Evolutionary conservation across 2,113 vertebrate species (phyloP).

Genomic region (Chroicocephalus ridibundus): DNA sequence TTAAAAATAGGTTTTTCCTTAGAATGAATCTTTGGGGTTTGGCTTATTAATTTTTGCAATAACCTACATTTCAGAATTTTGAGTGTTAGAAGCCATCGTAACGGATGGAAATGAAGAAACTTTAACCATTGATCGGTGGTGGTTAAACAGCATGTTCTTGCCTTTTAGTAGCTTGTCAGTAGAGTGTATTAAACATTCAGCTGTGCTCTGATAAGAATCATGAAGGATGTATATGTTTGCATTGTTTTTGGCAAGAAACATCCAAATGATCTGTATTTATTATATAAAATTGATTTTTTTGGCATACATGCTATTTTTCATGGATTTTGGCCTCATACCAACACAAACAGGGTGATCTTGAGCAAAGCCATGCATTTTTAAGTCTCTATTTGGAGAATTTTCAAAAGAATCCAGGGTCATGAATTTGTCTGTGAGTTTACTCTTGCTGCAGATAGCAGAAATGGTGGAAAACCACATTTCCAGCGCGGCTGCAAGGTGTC

Average conservation of each 20-base stretch:
- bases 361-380: slow-evolving; percentile 56
- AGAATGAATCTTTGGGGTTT: neutral
- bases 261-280: slow-evolving; percentile 59
- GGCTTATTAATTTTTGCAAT: neutral
- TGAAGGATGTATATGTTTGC: slow-evolving; percentile 66
- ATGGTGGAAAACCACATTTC: neutral
- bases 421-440: slow-evolving; percentile 24
- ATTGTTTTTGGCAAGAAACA: slow-evolving; percentile 67
- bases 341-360: slow-evolving; percentile 63
- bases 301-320: slow-evolving; percentile 51
- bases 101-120: neutral
- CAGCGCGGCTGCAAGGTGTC: neutral
- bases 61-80: neutral
- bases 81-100: neutral
- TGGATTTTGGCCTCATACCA: slow-evolving; percentile 56
- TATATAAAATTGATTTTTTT: slow-evolving; percentile 67
- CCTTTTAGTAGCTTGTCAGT: slow-evolving; percentile 28
- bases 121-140: neutral
- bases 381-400: slow-evolving; percentile 54
- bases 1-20: neutral
- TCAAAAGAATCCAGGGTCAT: neutral
- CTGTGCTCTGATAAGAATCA: slow-evolving; percentile 62
- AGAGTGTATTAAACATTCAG: slow-evolving; percentile 41
- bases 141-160: neutral
- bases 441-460: neutral